Evolutionary conservation across 2,797 vertebrate species (phyloP), one percentile per base, ranked within the genome.

Genomic region (Sus cebifrons): DNA sequence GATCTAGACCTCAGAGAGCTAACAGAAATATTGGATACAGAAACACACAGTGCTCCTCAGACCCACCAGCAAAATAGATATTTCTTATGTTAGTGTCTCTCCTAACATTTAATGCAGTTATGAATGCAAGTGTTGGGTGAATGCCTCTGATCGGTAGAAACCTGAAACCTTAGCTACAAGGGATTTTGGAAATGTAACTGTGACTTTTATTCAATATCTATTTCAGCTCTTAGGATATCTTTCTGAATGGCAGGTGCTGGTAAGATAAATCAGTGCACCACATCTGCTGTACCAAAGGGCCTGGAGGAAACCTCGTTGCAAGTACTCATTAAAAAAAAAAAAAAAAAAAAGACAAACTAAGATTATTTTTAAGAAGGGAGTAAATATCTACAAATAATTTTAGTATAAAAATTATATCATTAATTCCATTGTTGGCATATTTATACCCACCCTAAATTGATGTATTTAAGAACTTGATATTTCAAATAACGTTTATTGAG

Each of bases 401-500:
- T 65, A 77, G 49, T 82, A 27, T 56, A 83, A 17, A 86, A 86
- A 77, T 65, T 16, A 65, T 71, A 58, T 96, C 75, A 67, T 73
- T 44, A 74, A 88, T 11, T 58, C 8, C 49, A 27, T 58, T 86
- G 91, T 6, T 75, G 36, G 13, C 14, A 82, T 21, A 77, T 95
- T 85, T 82, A 81, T 32, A 71, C 9, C 52, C 40, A 62, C 15
- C 3, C 5, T 78, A 70, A 85, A 68, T 27, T 95, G 40, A 27
- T 71, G 12, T 62, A 49, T 77, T 89, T 89, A 15, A 86, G 49
- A 92, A 78, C 7, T 83, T 2, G 67, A 36, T 83, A 79, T 83
- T 93, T 90, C 23, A 92, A 86, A 36, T 60, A 93, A 71, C 62
- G 89, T 73, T 91, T 94, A 58, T 73, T 87, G 32, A 86, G 27